Evolutionary conservation across 2,113 vertebrate genomes (phyloP), one percentile per base, ranked within the genome.

Genomic region (Dromiciops gliroides): DNA sequence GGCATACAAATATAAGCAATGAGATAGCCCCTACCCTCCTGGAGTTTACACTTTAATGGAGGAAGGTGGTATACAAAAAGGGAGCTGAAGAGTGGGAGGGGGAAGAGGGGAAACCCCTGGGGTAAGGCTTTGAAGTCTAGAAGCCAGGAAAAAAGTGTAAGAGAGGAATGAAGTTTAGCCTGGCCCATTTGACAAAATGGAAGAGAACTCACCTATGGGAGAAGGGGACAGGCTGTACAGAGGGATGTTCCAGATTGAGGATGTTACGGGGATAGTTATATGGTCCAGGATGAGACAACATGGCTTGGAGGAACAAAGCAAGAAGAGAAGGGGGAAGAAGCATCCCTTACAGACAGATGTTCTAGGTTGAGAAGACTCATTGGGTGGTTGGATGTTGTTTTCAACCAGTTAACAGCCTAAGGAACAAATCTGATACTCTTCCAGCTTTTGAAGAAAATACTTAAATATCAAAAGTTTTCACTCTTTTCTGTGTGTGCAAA

Each of bases 391-490:
- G n/a, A 44, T 44, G 23, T 44, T 83, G 67, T 6, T 83, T 22
- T 93, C 91, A 60, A 90, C 92, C 90, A 91, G 50, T 50, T 23
- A 6, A 92, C 26, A 93, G 90, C 91, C 97, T 95, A 51, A 94
- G 90, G 93, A 97, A 97, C 31, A 94, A 95, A 51, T 92, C 94
- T 96, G 98, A 93, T 96, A 94, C 3, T 94, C 90, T 97, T 75
- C 95, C 50, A 75, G 95, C 48, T 97, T 97, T 95, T 90, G 47
- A 97, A 96, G 94, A 97, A 94, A 92, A 95, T 91, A 16, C 90
- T 94, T 93, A 95, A 97, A 96, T 97, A 97, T 94, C 91, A 97
- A 93, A 98, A 97, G 52, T 89, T 92, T 60, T 52, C 31, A 49
- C 95, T 96, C 90, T 60, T 97, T 95, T 95, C 94, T 91, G 0